Conservation (phyloP, 2,888 invertebrate genomes). For the Ormyrus rosae region DNA sequence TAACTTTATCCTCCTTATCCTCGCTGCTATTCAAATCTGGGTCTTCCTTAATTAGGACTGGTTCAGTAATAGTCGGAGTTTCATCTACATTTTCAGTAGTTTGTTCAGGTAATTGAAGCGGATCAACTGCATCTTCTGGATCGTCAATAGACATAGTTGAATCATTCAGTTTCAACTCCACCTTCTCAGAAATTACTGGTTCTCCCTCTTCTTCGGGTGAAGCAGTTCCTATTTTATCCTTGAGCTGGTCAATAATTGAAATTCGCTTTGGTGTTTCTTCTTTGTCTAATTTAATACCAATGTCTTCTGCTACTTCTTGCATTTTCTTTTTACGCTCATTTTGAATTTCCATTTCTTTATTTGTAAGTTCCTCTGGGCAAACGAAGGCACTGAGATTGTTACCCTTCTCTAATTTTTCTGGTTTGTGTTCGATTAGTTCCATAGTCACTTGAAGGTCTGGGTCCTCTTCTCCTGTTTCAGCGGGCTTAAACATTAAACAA, state of each 20-base stretch:
- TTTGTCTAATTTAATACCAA: conserved; percentile 67
- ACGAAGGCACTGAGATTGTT: conserved; percentile 72
- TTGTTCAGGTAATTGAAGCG: conserved; percentile 38
- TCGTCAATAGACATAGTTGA: background rate
- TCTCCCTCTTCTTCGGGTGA: conserved; percentile 26
- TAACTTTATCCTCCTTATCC: conserved; percentile 55
- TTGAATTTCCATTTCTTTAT: conserved; percentile 76
- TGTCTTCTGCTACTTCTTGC: conserved; percentile 75
- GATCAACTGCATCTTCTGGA: conserved; percentile 27
- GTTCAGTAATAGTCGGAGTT: background rate
- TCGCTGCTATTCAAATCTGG: conserved; percentile 28
- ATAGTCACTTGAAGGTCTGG: conserved; percentile 28
- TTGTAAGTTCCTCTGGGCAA: conserved; percentile 73
- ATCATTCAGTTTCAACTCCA: background rate
- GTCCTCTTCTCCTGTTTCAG: conserved; percentile 12
- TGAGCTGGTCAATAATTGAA: conserved; percentile 71
- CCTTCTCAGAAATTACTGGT: conserved; percentile 20
- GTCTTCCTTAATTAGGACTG: conserved; percentile 33
- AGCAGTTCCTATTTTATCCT: conserved; percentile 70
- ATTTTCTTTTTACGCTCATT: conserved; percentile 77
- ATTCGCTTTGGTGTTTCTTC: conserved; percentile 66
- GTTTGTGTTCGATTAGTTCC: conserved; percentile 46
- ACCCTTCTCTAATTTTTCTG: conserved; percentile 50
- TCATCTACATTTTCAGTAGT: background rate
- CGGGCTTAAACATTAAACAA: background rate